Evolutionary conservation across 2,888 invertebrate genomes (phyloP).

Genomic region (Pristionchus entomophagus): DNA sequence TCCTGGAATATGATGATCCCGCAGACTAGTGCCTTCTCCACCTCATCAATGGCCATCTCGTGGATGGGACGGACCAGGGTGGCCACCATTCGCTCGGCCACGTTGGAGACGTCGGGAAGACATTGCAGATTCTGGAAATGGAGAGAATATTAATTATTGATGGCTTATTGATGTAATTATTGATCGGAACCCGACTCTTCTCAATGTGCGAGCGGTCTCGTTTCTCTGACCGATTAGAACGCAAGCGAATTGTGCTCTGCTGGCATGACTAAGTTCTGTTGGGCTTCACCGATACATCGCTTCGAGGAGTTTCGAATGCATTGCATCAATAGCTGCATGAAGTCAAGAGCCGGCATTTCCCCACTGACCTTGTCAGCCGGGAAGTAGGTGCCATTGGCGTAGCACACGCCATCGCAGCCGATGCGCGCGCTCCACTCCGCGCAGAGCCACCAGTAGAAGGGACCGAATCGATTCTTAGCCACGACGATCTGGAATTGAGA

Average conservation of each 20-base stretch:
- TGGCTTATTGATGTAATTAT: no score
- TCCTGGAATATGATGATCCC: slow-evolving; percentile 61
- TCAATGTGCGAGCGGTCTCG: no score
- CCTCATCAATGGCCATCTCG: slow-evolving; percentile 63
- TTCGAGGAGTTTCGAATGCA: no score
- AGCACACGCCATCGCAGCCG: slow-evolving; percentile 69
- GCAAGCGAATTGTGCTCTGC: no score
- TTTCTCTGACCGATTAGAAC: no score
- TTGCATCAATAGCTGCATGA: no score
- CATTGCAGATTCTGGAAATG: slow-evolving; percentile 53
- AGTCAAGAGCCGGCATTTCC: not conserved
- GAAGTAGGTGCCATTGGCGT: slow-evolving; percentile 72
- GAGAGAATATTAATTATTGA: no score
- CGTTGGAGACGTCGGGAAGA: slow-evolving; percentile 58
- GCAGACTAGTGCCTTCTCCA: slow-evolving; percentile 64
- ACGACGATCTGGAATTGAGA: slow-evolving; percentile 55
- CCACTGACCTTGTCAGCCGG: slow-evolving; percentile 53
- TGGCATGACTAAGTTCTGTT: no score
- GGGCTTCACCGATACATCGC: no score
- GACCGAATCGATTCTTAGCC: slow-evolving; percentile 68
- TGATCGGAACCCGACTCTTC: no score
- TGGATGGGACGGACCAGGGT: slow-evolving; percentile 63
- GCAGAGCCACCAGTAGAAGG: slow-evolving; percentile 72
- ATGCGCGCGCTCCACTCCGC: slow-evolving; percentile 68
- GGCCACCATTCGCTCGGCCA: slow-evolving; percentile 55